Evolutionary conservation across 2,888 invertebrate genomes (phyloP), one percentile per base, ranked within the genome.

Genomic region (Apocheima hispidaria): DNA sequence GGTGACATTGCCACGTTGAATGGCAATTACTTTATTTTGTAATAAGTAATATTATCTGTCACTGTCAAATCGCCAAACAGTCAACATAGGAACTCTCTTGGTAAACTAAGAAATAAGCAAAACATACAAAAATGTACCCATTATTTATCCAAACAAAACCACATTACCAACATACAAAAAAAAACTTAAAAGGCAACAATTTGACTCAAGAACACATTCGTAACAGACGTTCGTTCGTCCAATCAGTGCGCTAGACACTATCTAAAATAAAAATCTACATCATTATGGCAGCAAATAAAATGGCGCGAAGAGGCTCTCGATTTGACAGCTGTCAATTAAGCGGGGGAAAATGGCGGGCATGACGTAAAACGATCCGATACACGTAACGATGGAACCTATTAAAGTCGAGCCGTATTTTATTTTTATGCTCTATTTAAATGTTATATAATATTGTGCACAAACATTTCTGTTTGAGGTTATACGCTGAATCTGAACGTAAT

Each of bases 291-390:
- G 70, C 78, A 75, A 72, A 72, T 72, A 82, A 84, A 86, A 85
- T 78, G 87, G 87, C 87, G 88, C 85, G 88, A 88, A 82, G 78
- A 75, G 75, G 75, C 71, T 63, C 72, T 69, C 78, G 72, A 79
- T 88, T 87, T 92, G 92, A 92, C 91, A 92, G 84, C 87, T 92
- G 92, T 92, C 92, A 92, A 92, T 92, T 92, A 91, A 77, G 66
- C 69, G 76, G 74, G 79, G 77, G 71, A 77, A 77, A 57, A 79
- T 74, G 72, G 64, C 64, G 66, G 66, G 62, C 61, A 73, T 85
- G 86, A 88, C 65, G 66, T 63, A 61, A 84, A 82, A 79, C 76
- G 81, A 73, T 78, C 75, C 73, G 72, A 79, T 68, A 75, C 69
- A 66, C 69, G 71, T 69, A 72, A 72, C 63, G 68, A 69, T 61